Conservation (phyloP, 2,888 invertebrate genomes). For the Noctuana brunneofusca region DNA sequence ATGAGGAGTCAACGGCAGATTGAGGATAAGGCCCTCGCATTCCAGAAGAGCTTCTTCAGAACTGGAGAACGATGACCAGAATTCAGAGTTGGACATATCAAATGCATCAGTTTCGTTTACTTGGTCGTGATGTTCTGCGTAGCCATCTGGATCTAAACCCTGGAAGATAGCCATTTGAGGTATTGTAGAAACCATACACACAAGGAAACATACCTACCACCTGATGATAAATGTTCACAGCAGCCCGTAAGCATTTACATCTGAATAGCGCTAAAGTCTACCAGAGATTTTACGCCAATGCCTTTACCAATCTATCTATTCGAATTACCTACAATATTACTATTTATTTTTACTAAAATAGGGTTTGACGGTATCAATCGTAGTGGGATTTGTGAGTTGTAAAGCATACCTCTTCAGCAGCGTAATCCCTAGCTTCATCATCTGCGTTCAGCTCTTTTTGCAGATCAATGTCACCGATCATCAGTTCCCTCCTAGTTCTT, state of each 20-base stretch:
- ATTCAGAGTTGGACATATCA: constrained; percentile 90
- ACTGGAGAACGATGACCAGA: constrained; percentile 91
- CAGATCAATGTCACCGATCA: constrained; percentile 75
- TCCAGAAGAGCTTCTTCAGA: constrained; percentile 89
- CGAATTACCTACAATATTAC: too few species aligned
- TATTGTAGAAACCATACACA: too few species aligned
- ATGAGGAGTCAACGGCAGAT: constrained; percentile 87
- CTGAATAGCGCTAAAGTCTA: too few species aligned
- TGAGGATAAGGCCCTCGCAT: constrained; percentile 88
- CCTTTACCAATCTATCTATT: too few species aligned
- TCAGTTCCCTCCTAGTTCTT: constrained; percentile 73
- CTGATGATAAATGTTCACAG: too few species aligned
- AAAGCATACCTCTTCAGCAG: constrained; percentile 83
- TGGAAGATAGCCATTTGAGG: constrained; percentile 42
- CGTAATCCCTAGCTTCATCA: constrained; percentile 84
- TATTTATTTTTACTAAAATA: too few species aligned
- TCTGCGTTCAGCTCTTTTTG: constrained; percentile 78
- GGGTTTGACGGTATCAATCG: too few species aligned
- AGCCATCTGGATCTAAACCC: constrained; percentile 84
- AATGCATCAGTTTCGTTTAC: constrained; percentile 86
- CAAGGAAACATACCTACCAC: too few species aligned
- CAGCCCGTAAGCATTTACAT: too few species aligned
- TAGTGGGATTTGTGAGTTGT: too few species aligned
- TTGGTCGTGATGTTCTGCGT: constrained; percentile 84
- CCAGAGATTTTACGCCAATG: too few species aligned